These are phyloP conservation scores for Siniperca obscura DNA, from an alignment of 2,797 vertebrate genomes.

Conservation along the genomic window DNA sequence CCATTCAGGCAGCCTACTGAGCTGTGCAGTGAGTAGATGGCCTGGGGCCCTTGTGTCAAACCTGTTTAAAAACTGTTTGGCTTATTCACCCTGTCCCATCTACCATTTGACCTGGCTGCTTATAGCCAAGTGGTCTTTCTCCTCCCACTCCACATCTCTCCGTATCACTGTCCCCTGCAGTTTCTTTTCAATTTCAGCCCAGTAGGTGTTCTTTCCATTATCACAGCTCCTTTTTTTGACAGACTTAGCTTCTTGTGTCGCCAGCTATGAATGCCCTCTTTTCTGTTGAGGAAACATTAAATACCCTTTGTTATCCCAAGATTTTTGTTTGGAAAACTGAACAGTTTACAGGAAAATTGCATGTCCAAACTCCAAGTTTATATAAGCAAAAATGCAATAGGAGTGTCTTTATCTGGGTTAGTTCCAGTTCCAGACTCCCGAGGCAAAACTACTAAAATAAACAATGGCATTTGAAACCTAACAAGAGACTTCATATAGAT, in stretches of 20 bases:
- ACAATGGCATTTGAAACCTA: constrained; percentile 1
- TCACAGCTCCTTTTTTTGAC: constrained; percentile 24
- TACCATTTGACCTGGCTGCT: constrained; percentile 52
- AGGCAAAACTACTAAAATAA: constrained; percentile 4
- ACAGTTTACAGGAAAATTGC: background rate
- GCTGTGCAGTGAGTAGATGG: constrained; percentile 54
- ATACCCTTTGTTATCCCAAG: constrained; percentile 1
- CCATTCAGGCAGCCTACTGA: constrained; percentile 58
- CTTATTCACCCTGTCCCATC: constrained; percentile 62
- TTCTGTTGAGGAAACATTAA: constrained; percentile 40
- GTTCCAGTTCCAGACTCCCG: background rate
- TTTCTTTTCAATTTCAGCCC: constrained; percentile 66
- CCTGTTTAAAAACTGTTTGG: constrained; percentile 66
- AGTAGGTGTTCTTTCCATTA: constrained; percentile 46
- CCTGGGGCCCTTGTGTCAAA: constrained; percentile 60
- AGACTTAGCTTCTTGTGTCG: constrained; percentile 6
- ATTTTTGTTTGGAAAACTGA: background rate
- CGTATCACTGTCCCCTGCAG: constrained; percentile 55
- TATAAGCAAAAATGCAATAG: background rate
- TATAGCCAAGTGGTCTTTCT: constrained; percentile 59
- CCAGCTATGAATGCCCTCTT: constrained; percentile 17
- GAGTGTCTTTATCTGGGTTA: background rate
- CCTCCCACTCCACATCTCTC: constrained; percentile 50
- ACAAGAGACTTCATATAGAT: background rate
- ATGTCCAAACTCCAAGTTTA: background rate